These are phyloP conservation scores for Onychostruthus taczanowskii DNA, from an alignment of 2,113 vertebrate species.

Conservation along the genomic window DNA sequence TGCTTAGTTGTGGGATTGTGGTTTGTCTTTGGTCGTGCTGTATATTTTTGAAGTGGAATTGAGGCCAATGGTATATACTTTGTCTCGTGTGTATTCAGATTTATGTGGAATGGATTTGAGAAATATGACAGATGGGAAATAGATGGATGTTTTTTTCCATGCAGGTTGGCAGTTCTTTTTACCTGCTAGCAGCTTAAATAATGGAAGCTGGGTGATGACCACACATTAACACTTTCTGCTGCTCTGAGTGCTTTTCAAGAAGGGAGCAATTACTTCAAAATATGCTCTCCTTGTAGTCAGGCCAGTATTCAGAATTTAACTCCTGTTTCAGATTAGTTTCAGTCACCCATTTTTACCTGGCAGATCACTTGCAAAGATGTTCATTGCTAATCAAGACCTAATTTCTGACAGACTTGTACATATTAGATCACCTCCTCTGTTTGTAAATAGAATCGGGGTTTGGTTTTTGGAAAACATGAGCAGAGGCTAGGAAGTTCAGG, in stretches of 20 bases:
- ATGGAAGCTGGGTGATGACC: background rate
- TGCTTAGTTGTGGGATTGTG: constrained; percentile 31
- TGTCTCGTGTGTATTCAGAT: background rate
- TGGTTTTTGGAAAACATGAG: background rate
- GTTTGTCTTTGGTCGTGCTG: constrained; percentile 29
- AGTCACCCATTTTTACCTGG: background rate
- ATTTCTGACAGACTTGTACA: background rate
- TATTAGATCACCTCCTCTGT: background rate
- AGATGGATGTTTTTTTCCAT: background rate
- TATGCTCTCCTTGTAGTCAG: background rate
- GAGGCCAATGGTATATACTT: background rate
- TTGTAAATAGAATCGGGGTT: background rate
- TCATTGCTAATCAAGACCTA: background rate
- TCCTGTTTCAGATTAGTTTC: background rate
- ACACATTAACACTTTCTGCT: constrained; percentile 10
- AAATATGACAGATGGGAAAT: constrained; percentile 23
- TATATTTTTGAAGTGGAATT: constrained; percentile 51
- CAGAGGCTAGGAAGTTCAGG: background rate
- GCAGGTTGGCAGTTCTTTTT: constrained; percentile 6
- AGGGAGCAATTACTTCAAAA: background rate
- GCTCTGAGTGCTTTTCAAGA: background rate
- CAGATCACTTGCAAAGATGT: background rate
- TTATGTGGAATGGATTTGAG: constrained; percentile 40
- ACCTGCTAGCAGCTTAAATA: constrained; percentile 29
- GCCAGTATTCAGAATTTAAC: background rate